Evolutionary conservation across 2,888 invertebrate genomes (phyloP), one percentile per base, ranked within the genome.

Genomic region (Andrena chrysosceles): DNA sequence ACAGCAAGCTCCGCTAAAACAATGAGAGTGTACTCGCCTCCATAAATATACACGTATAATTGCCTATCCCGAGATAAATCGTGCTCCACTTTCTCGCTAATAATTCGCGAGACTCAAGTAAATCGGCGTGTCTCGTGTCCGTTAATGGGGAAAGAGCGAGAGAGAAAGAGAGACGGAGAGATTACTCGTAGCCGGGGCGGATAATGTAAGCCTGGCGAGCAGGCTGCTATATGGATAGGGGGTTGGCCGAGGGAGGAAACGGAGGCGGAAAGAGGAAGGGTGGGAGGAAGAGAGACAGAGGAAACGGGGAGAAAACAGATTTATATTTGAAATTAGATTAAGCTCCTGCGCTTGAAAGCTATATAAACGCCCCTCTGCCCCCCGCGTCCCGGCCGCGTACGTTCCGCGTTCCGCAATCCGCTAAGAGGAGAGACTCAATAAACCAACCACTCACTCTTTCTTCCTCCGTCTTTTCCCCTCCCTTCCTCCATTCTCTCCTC

Each of bases 261-360:
- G 83, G 62, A 75, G 67, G 75, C 68, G 80, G 79, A 79, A 73
- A 81, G 79, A 84, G 84, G 77, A 72, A 83, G 80, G 23, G 56
- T 8, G 84, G 82, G 68, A 74, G 75, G 52, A 71, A 69, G 72
- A 52, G 71, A 70, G 73, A 77, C 83, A 85, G 74, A 83, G 84
- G 56, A 75, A 69, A 85, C 86, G 87, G 88, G 89, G 91, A 92
- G 91, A 92, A 90, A 92, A 93, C 92, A 93, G 93, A 93, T 93
- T 93, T 93, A 93, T 93, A 93, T 93, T 93, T 93, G 93, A 93
- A 93, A 93, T 93, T 93, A 93, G 93, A 93, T 93, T 93, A 93
- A 93, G 93, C 93, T 93, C 90, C 93, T 93, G 93, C 93, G 92
- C 93, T 93, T 93, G 93, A 93, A 93, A 93, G 93, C 93, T 93